Percentiles rank a stretch among this genome's conserved stretches.
Evolutionary conservation across 2,888 invertebrate species (phyloP).

Genomic region (Hydraecia micacea): DNA sequence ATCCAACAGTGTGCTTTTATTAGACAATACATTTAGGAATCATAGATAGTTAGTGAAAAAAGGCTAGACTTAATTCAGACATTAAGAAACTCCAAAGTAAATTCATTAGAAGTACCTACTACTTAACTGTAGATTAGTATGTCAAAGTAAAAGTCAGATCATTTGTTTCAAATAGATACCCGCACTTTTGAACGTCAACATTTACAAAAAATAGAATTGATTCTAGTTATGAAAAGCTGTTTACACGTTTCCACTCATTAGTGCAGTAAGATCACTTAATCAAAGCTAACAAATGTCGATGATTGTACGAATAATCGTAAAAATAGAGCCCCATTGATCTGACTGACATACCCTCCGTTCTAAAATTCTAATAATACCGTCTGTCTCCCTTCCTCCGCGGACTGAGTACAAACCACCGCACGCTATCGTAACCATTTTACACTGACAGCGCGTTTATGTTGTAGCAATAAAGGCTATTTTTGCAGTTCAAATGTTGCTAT

Average conservation of each 20-base stretch:
- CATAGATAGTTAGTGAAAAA: background rate
- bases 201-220: too few species aligned
- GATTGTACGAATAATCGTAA: constrained; percentile 35
- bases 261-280: constrained; percentile 1
- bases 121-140: background rate
- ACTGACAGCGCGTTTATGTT: background rate
- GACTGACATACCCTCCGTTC: constrained; percentile 49
- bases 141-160: background rate
- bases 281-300: constrained; percentile 19
- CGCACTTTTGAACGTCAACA: background rate
- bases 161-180: background rate
- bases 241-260: constrained; percentile 1
- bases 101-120: background rate
- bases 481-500: background rate
- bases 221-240: background rate
- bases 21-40: background rate
- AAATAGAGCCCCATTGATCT: constrained; percentile 47
- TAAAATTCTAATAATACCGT: constrained; percentile 55
- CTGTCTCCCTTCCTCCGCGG: constrained; percentile 31
- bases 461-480: constrained; percentile 9
- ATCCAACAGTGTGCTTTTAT: background rate
- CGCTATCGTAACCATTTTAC: background rate
- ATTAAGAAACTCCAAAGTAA: background rate
- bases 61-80: background rate
- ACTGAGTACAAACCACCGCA: background rate